Evolutionary conservation across 2,113 vertebrate genomes (phyloP).

Genomic region (Onychorhynchus coronatus): DNA sequence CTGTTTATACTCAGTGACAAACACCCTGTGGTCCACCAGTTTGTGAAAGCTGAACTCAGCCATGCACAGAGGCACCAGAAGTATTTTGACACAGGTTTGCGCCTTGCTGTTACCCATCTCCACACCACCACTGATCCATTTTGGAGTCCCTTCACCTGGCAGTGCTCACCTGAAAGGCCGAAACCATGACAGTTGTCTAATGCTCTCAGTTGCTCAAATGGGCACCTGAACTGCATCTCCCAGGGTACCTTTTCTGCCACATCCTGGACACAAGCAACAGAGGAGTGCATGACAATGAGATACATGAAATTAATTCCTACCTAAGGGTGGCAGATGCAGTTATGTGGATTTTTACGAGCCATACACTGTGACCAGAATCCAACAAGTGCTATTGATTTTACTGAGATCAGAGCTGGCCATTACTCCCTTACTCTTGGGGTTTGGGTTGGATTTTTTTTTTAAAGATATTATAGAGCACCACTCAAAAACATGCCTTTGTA

Average conservation of each 20-base stretch:
- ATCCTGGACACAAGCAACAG: not conserved
- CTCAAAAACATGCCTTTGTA: not conserved
- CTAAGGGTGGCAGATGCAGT: not conserved
- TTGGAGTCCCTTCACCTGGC: not conserved
- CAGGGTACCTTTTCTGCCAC: not conserved
- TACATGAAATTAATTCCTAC: not conserved
- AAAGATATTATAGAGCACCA: not conserved
- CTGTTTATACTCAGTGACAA: not conserved
- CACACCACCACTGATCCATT: not conserved
- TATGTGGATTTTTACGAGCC: not conserved
- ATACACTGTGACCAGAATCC: not conserved
- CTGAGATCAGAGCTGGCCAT: not conserved
- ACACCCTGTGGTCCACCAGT: not conserved
- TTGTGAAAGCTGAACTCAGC: not conserved
- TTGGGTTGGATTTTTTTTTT: not conserved
- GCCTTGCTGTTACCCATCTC: not conserved
- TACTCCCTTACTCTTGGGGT: not conserved
- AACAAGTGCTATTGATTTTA: not conserved
- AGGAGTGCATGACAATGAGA: fast-evolving
- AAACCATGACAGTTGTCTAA: not conserved
- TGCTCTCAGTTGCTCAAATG: not conserved
- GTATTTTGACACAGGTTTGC: not conserved
- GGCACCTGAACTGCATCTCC: not conserved
- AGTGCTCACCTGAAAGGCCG: not conserved
- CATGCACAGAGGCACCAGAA: not conserved